Evolutionary conservation across 2,888 invertebrate species (phyloP), one percentile per base, ranked within the genome.

Genomic region (Amphipoea lucens): DNA sequence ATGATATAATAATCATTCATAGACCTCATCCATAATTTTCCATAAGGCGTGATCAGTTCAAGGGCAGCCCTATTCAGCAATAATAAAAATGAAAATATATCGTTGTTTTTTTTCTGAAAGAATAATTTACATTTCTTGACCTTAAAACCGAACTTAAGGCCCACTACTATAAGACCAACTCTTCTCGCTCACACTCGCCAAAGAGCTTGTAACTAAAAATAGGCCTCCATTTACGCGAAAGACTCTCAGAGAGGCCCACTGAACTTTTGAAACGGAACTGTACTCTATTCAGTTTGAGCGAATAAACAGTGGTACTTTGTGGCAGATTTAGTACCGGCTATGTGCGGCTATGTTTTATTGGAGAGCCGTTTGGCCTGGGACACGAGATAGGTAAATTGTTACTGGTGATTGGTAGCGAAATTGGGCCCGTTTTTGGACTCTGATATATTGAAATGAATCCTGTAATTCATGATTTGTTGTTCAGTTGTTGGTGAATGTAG

Each of bases 221-320:
- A 94, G 93, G 91, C 87, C 90, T 88, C 90, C 91, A 91, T 94
- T 93, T 92, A 92, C 88, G 88, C 86, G 89, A 92, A 90, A 90
- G 86, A 82, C 88, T 87, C 89, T 87, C 65, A 82, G 80, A 79
- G 83, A 81, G 81, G 62, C 71, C 82, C 68, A 83, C 83, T 86
- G 85, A 92, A 91, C 89, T 92, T 92, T 89, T 90, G 87, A 90
- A 91, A 92, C 85, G 90, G 83, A 86, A 86, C 88, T 88, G 87
- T 86, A 89, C 83, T 76, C 88, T 90, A 92, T 92, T 91, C 84
- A 80, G 82, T 81, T 81, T 75, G 70, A 82, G 76, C 73, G 78
- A 79, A 88, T 89, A 88, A 88, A 89, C 89, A 89, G 76, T 48
- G 78, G 82, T 87, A 88, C 88, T 87, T 87, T 86, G 78, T 82